Percentiles rank a stretch among this genome's conserved stretches.
These are phyloP conservation scores for Pangasius macronema DNA, from an alignment of 2,797 vertebrate species.

Conservation along the genomic window DNA sequence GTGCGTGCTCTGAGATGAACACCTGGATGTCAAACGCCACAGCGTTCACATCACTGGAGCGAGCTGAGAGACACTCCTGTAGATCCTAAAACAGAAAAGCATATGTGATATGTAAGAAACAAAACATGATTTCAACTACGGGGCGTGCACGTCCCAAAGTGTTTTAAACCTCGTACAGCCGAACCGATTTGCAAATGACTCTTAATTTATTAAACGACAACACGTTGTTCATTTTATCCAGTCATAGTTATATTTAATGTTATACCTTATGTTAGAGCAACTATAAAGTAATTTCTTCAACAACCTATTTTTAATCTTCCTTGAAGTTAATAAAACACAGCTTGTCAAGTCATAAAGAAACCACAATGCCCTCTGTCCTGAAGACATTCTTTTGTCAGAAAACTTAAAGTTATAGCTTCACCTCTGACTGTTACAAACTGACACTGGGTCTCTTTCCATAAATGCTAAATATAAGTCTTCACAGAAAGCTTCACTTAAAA, in stretches of 20 bases:
- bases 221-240: neutral
- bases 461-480: neutral
- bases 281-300: neutral
- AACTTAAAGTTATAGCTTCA: neutral
- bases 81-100: slow-evolving; percentile 75
- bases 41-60: slow-evolving; percentile 77
- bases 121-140: neutral
- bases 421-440: neutral
- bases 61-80: slow-evolving; percentile 73
- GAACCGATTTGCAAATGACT: neutral
- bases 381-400: neutral
- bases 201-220: neutral
- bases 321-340: neutral
- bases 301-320: neutral
- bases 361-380: neutral
- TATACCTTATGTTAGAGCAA: neutral
- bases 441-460: neutral
- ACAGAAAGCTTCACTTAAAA: neutral
- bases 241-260: neutral
- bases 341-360: neutral
- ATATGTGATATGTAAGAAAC: neutral
- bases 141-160: neutral
- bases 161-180: too few relatives aligned
- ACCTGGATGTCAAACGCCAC: slow-evolving; percentile 83
- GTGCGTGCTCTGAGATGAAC: slow-evolving; percentile 89